These are phyloP conservation scores for Osmerus eperlanus DNA, from an alignment of 2,113 vertebrate species.

Conservation along the genomic window DNA sequence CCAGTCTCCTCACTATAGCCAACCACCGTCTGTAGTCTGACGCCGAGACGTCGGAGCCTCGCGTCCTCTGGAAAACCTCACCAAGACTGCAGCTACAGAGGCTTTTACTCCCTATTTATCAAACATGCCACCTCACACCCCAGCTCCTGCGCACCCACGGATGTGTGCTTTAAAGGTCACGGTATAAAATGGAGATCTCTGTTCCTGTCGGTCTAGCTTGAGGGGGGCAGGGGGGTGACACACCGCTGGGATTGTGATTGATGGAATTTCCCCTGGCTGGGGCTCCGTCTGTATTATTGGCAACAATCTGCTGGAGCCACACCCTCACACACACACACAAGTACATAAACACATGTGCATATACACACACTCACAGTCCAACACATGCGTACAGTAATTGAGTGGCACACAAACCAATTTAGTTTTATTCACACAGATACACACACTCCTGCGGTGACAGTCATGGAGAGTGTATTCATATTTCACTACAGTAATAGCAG, in stretches of 20 bases:
- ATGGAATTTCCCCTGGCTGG: constrained; percentile 43
- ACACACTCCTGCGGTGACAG: constrained; percentile 12
- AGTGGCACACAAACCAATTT: neutral
- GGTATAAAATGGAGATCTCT: constrained; percentile 38
- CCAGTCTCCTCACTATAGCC: too few relatives aligned
- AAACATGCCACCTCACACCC: constrained; percentile 1
- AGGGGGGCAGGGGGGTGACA: constrained; percentile 16
- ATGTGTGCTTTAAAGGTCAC: constrained; percentile 33
- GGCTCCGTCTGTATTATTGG: constrained; percentile 28
- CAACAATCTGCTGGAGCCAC: constrained; percentile 36
- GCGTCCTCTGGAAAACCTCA: neutral
- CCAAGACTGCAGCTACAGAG: neutral
- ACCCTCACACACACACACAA: constrained; percentile 34
- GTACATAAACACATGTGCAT: constrained; percentile 30
- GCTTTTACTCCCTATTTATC: constrained; percentile 6
- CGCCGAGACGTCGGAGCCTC: neutral
- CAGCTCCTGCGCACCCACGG: neutral
- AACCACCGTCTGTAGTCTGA: too few relatives aligned
- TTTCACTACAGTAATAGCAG: constrained; percentile 9
- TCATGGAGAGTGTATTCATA: constrained; percentile 10
- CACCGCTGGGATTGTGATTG: constrained; percentile 48
- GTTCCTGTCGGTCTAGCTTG: constrained; percentile 20
- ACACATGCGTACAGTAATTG: neutral
- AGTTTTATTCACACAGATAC: neutral
- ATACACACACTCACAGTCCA: constrained; percentile 26